Percentiles rank a stretch among this genome's conserved stretches.
Evolutionary conservation across 2,888 invertebrate genomes (phyloP).

Genomic region (Ophioninae sp.): DNA sequence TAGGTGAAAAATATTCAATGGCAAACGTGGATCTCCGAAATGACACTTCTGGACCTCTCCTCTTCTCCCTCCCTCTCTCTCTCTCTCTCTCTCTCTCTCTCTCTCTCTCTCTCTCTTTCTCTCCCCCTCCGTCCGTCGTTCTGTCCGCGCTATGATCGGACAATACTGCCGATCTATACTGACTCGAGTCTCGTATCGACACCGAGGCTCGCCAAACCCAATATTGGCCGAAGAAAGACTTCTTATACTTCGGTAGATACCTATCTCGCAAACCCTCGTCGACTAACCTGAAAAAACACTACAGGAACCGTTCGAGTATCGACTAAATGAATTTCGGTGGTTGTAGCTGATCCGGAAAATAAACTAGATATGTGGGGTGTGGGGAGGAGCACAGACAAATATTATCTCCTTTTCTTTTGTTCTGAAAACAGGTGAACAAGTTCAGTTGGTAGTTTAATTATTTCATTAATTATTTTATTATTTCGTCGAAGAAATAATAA

Average conservation of each 20-base stretch:
- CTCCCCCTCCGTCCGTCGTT: not conserved
- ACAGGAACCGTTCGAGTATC: slow-evolving; percentile 45
- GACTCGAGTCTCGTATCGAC: slow-evolving; percentile 26
- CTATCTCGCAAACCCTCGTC: slow-evolving; percentile 3
- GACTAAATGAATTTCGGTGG: slow-evolving; percentile 50
- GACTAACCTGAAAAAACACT: slow-evolving; percentile 51
- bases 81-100: not conserved
- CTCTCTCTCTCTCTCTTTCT: slow-evolving; percentile 4
- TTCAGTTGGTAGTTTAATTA: too few species aligned
- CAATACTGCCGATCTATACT: slow-evolving; percentile 24
- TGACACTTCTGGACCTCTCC: slow-evolving; percentile 28
- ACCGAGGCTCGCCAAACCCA: slow-evolving; percentile 34
- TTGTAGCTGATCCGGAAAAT: slow-evolving; percentile 10
- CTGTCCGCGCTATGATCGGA: slow-evolving; percentile 33
- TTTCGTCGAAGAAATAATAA: too few species aligned
- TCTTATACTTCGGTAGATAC: slow-evolving; percentile 35
- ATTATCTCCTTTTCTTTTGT: slow-evolving; percentile 32
- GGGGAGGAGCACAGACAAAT: not conserved
- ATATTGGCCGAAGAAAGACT: slow-evolving; percentile 36
- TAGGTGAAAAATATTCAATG: slow-evolving; percentile 44
- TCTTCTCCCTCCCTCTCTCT: not conserved
- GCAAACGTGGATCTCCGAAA: slow-evolving; percentile 44
- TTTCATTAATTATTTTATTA: too few species aligned
- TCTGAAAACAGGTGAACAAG: slow-evolving; percentile 24
- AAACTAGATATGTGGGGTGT: not conserved